A percentile compares a stretch with the other conserved stretches of the same genome.
Evolutionary conservation across 2,888 invertebrate species (phyloP).

Genomic region (Plemyria rubiginata): DNA sequence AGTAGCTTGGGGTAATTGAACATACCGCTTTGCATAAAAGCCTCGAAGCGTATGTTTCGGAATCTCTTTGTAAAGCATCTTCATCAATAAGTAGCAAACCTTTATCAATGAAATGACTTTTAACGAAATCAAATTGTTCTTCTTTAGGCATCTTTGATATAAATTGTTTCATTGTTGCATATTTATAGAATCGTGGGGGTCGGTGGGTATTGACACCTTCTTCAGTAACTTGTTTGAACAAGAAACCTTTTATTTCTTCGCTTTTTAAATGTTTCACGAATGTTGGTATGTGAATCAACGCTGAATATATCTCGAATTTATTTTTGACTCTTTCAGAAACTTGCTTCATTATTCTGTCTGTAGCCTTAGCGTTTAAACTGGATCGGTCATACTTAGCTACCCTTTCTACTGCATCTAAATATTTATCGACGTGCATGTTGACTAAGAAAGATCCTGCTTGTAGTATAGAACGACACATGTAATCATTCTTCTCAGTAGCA

Average conservation of each 20-base stretch:
- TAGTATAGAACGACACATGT: slow-evolving; percentile 34
- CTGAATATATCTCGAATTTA: slow-evolving; percentile 56
- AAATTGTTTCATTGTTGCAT: slow-evolving; percentile 51
- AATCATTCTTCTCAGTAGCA: slow-evolving; percentile 27
- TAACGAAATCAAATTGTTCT: slow-evolving; percentile 61
- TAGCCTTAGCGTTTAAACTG: slow-evolving; percentile 56
- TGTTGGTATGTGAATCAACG: slow-evolving; percentile 54
- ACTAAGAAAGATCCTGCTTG: slow-evolving; percentile 52
- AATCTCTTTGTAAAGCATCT: slow-evolving; percentile 38
- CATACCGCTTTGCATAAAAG: slow-evolving; percentile 39
- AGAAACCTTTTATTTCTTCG: slow-evolving; percentile 57
- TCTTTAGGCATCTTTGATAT: slow-evolving; percentile 56
- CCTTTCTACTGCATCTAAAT: slow-evolving; percentile 56
- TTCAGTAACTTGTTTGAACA: slow-evolving; percentile 48
- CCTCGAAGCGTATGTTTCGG: slow-evolving; percentile 43
- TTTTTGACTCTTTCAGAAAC: slow-evolving; percentile 54
- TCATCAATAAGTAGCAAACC: slow-evolving; percentile 38
- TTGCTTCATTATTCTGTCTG: slow-evolving; percentile 60
- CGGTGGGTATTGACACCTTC: slow-evolving; percentile 7
- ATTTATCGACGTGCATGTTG: slow-evolving; percentile 54
- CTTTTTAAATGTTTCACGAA: slow-evolving; percentile 61
- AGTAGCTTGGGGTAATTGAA: slow-evolving; percentile 42
- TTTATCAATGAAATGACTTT: slow-evolving; percentile 59
- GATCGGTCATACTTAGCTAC: slow-evolving; percentile 30
- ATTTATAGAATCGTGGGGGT: slow-evolving; percentile 36